These are phyloP conservation scores for Psammodynastes pulverulentus DNA, from an alignment of 2,113 vertebrate species.

Conservation along the genomic window DNA sequence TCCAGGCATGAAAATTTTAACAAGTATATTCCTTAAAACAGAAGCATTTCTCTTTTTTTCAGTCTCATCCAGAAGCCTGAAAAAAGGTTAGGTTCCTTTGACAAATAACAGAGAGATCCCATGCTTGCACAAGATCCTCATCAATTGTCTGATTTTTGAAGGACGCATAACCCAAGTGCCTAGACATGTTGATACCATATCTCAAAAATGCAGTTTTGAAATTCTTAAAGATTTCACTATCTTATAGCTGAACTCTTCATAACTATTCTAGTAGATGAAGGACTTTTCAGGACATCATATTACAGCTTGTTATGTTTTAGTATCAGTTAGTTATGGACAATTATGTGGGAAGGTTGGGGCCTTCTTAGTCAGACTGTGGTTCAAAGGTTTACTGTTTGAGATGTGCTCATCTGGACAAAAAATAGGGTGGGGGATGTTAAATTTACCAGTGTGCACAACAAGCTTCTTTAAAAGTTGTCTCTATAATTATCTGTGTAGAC, in stretches of 20 bases:
- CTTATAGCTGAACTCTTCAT: rapidly evolving
- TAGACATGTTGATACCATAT: neutral
- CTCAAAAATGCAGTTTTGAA: slow-evolving; percentile 13
- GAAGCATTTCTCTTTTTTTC: neutral
- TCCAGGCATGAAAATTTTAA: neutral
- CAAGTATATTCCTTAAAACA: neutral
- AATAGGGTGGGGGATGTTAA: slow-evolving; percentile 37
- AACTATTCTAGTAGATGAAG: neutral
- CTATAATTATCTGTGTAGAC: slow-evolving; percentile 58
- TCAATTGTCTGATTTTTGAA: neutral
- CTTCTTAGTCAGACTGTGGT: slow-evolving; percentile 11
- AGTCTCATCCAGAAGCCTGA: neutral
- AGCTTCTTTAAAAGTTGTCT: slow-evolving; percentile 49
- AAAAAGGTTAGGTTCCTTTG: neutral
- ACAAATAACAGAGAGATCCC: neutral
- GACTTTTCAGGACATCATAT: neutral
- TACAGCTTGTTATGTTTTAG: rapidly evolving
- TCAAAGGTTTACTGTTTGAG: slow-evolving; percentile 19
- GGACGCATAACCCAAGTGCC: neutral
- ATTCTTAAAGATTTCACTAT: neutral
- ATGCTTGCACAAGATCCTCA: neutral
- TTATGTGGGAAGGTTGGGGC: neutral
- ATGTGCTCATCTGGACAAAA: slow-evolving; percentile 30
- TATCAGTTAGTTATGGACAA: neutral
- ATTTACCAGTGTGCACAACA: slow-evolving; percentile 24